These are phyloP conservation scores for Alaudala cheleensis DNA, from an alignment of 2,113 vertebrate species.

Conservation along the genomic window DNA sequence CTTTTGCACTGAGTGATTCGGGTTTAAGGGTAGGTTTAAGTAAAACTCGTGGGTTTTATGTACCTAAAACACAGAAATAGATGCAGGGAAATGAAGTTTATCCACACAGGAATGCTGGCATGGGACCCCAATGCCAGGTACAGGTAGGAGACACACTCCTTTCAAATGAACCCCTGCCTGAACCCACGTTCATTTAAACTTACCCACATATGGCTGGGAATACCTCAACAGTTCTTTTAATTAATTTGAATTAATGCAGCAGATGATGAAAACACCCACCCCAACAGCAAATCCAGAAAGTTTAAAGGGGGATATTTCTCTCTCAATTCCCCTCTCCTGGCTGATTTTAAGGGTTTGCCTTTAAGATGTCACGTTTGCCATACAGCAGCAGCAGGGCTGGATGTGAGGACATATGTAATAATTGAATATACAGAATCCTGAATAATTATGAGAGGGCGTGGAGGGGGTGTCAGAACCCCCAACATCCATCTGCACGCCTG, in stretches of 20 bases:
- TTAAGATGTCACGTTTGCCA: not conserved
- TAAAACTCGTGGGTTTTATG: not conserved
- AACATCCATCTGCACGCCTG: not conserved
- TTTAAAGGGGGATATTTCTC: not conserved
- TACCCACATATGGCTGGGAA: not conserved
- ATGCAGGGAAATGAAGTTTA: not conserved
- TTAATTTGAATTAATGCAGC: too few species aligned
- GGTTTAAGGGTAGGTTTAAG: not conserved
- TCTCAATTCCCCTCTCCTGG: not conserved
- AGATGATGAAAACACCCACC: not conserved
- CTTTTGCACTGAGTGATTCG: not conserved
- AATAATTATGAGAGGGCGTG: not conserved
- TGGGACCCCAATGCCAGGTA: not conserved
- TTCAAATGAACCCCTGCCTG: not conserved
- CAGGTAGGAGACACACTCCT: not conserved
- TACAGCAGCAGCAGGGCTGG: not conserved
- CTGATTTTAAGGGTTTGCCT: not conserved
- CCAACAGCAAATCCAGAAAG: not conserved
- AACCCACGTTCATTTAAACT: not conserved
- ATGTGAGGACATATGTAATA: not conserved
- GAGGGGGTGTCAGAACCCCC: not conserved
- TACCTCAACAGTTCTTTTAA: not conserved
- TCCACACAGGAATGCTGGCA: accelerated
- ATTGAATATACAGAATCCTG: not conserved
- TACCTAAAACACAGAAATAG: not conserved